phyloP scores from a whole-genome alignment of 2,797 vertebrate species.

The Siniperca undulata region DNA sequence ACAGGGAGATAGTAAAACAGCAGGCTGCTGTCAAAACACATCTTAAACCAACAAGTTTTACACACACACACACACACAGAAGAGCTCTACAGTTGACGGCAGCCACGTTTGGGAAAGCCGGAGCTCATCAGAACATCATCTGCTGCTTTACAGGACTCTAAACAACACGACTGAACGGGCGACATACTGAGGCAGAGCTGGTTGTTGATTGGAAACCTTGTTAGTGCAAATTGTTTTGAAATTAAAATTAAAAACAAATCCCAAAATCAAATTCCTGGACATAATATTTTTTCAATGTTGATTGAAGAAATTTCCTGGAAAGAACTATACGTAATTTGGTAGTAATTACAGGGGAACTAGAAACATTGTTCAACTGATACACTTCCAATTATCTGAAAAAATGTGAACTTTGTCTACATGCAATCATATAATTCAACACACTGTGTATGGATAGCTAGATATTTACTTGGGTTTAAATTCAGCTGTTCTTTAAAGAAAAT shows the following conservation, averaged over 20 bases:
- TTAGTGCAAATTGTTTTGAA: background rate
- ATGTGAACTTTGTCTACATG: too few species aligned
- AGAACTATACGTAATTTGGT: background rate
- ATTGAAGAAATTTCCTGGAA: background rate
- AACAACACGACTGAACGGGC: background rate
- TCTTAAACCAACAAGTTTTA: constrained; percentile 8
- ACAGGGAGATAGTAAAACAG: constrained; percentile 54
- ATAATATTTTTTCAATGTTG: background rate
- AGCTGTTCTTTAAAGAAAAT: background rate
- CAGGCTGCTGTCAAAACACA: constrained; percentile 46
- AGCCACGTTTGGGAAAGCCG: constrained; percentile 12
- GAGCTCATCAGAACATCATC: constrained; percentile 22
- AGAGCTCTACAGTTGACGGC: constrained; percentile 6
- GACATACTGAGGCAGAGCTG: background rate
- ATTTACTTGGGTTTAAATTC: background rate
- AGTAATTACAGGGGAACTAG: background rate
- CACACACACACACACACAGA: constrained; percentile 22
- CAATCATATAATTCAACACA: background rate
- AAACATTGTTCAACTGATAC: background rate
- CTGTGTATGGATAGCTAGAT: background rate
- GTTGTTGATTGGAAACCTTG: background rate
- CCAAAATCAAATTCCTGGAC: background rate
- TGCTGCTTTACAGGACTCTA: constrained; percentile 27
- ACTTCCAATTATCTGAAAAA: background rate
- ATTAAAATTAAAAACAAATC: background rate